Evolutionary conservation across 2,113 vertebrate genomes (phyloP), one percentile per base, ranked within the genome.

Genomic region (Oncorhynchus masou): DNA sequence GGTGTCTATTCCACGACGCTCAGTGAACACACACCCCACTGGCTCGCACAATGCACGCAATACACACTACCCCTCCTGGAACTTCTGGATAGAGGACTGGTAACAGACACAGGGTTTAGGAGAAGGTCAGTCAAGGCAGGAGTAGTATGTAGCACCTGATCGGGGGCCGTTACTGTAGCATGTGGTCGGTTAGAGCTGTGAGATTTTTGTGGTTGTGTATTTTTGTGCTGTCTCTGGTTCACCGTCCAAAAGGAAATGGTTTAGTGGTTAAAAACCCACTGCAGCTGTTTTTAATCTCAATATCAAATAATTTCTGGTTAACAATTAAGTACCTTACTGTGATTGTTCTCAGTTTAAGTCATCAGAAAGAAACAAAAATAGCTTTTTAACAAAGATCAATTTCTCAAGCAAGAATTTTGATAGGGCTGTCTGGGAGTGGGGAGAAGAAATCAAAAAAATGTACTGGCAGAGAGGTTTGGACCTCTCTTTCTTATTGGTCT

Each of bases 1-100:
- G 90, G 89, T 91, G 90, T 92, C 92, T 91, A 88, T 90, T 90
- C 92, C 88, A 90, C 84, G 84, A 88, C 87, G 88, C 88, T 80
- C 87, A 91, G 89, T 91, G 89, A 94, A 92, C 87, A 91, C 79
- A 85, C 87, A 89, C 87, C 91, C 89, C 72, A 79, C 84, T 79
- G 89, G 86, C 87, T 86, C 87, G 86, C 84, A 75, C n/a, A 62
- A 62, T 22, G 16, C 9, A 62, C 75, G 81, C n/a, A 62, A 62
- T 22, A 62, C 9, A 24, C 75, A 82, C 76, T 24, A 84, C 74
- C 77, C 76, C 3, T 24, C 54, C 82, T 79, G 74, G 29, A 70
- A 68, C 60, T 39, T 81, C 57, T 54, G 67, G 68, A 67, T 49
- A 70, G 60, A 60, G 24, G 60, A 66, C 59, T 22, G 11, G 54